Evolutionary conservation across 1,140 invertebrate species (phyloP).

Genomic region (Pygmarrhopalites habei): DNA sequence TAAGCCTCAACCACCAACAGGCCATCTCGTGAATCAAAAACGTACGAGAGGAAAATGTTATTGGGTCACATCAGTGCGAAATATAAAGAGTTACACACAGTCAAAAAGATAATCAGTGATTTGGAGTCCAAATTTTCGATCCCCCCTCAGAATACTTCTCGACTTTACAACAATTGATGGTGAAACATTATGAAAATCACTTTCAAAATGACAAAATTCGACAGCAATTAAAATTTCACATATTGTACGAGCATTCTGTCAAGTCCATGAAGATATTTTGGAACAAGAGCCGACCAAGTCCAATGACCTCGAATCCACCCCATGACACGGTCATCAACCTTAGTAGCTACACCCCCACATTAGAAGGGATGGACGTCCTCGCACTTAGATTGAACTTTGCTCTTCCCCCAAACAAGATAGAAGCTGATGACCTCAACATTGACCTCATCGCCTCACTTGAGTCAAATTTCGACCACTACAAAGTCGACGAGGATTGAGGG

Average conservation of each 20-base stretch:
- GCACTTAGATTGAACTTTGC: neutral
- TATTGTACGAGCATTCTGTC: neutral
- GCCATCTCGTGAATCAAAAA: too few species aligned
- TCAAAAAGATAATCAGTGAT: too few species aligned
- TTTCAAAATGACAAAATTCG: neutral
- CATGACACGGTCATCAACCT: neutral
- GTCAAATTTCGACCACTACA: neutral
- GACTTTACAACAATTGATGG: too few species aligned
- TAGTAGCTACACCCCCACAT: neutral
- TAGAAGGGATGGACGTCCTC: neutral
- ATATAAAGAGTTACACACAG: too few species aligned
- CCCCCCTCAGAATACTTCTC: too few species aligned
- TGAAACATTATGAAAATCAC: too few species aligned
- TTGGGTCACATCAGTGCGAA: too few species aligned
- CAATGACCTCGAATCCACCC: neutral
- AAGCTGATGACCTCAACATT: neutral
- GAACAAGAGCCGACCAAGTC: neutral
- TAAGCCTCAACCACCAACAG: too few species aligned
- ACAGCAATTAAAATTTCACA: neutral
- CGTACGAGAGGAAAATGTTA: too few species aligned
- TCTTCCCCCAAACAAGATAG: neutral
- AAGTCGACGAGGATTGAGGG: neutral
- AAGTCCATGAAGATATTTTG: neutral
- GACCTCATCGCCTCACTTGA: neutral
- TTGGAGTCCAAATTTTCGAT: too few species aligned